Conservation (phyloP, 2,888 invertebrate species). For the Nymphalis polychloros region DNA sequence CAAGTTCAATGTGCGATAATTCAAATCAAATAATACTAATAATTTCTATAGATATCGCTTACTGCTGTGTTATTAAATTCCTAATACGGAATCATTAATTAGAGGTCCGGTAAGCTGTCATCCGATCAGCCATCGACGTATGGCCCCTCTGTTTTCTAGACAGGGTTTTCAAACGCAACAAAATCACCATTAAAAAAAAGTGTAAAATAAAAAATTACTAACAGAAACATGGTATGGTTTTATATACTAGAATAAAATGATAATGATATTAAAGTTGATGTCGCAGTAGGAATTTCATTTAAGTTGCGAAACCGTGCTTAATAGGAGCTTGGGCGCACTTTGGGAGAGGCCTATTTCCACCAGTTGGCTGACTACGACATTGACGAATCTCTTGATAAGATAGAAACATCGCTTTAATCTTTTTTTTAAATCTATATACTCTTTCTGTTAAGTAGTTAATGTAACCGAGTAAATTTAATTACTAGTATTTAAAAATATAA, state of each 20-base stretch:
- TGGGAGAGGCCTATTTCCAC: too few relatives aligned
- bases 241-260: not conserved
- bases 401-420: too few relatives aligned
- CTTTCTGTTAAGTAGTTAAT: too few relatives aligned
- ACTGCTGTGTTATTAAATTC: constrained; percentile 40
- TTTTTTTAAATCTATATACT: too few relatives aligned
- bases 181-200: not conserved
- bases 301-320: too few relatives aligned
- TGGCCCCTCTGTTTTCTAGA: constrained; percentile 25
- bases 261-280: not conserved
- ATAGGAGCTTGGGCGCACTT: too few relatives aligned
- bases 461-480: not conserved
- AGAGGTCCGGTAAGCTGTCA: constrained; percentile 36
- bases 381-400: too few relatives aligned
- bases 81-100: constrained; percentile 41
- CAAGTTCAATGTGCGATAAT: constrained; percentile 31
- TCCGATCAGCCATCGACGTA: constrained; percentile 34
- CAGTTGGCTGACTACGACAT: too few relatives aligned
- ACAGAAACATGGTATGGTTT: too few relatives aligned
- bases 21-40: constrained; percentile 31
- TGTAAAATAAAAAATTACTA: not conserved
- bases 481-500: too few relatives aligned
- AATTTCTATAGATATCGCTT: constrained; percentile 28
- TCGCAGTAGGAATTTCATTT: not conserved
- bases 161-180: constrained; percentile 22